Evolutionary conservation across 1,140 invertebrate genomes (phyloP), one percentile per base, ranked within the genome.

Genomic region (Drosophila punjabiensis): DNA sequence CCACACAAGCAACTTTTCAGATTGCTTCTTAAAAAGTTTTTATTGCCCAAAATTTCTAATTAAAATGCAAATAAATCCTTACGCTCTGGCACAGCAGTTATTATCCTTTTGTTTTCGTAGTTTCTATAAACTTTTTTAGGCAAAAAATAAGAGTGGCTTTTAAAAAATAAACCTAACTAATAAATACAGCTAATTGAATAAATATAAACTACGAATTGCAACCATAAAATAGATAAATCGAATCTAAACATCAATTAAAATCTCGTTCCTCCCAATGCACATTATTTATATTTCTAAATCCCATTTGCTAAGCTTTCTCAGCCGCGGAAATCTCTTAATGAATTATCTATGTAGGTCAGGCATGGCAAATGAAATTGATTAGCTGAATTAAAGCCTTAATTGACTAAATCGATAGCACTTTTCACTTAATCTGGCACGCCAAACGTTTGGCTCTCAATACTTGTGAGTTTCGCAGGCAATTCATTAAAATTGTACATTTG

Each of bases 31-130:
- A 50, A 66, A 41, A 35, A 14, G 10, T 35, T 41, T 16, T 56
- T 14, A 39, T 35, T 18, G 39, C 28, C 1, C 39, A 33, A 30
- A 83, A 82, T 48, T 73, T 50, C 60, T 76, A 69, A 76, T 79
- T 82, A 74, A 76, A 82, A 87, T 79, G 63, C 67, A 82, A 79
- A 82, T 87, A 86, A 79, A 79, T 80, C 70, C 63, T 74, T 43
- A 35, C 30, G 55, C 66, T 43, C 65, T 76, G 67, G 28, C 41
- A 58, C n/a, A 18, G 30, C n/a, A 18, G 32, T 53, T 18, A 53
- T 18, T 53, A 33, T 14, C 3, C 33, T 24, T 56, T 24, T 35
- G 7, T 16, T 53, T 67, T 35, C 1, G 4, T 39, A 65, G 66
- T 66, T 85, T 78, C 45, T 39, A 53, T 70, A 75, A 70, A 70